A percentile compares a stretch with the other conserved stretches of the same genome.
Conservation (phyloP, 2,888 invertebrate genomes). For the Lamproptera curius region DNA sequence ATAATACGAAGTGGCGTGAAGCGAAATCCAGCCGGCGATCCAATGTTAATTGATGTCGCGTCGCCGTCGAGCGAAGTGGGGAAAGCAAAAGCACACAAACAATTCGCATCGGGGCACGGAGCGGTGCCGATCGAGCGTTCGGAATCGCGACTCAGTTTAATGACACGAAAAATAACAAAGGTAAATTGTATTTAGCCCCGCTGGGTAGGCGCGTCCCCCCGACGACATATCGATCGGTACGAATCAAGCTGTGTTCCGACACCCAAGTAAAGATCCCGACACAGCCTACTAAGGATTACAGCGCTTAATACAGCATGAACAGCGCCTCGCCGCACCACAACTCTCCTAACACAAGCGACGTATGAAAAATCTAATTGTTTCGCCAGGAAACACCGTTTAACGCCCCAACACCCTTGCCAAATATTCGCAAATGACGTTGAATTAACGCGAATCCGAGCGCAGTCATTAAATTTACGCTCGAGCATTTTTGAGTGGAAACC, state of each 20-base stretch:
- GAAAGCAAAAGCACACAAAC: conserved; percentile 77
- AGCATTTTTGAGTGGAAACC: conserved; percentile 63
- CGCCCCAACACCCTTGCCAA: conserved; percentile 50
- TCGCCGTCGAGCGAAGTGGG: conserved; percentile 65
- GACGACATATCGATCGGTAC: conserved; percentile 59
- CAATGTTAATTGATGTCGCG: conserved; percentile 77
- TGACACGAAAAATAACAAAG: conserved; percentile 79
- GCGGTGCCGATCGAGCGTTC: conserved; percentile 71
- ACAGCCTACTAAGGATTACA: conserved; percentile 58
- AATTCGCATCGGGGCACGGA: conserved; percentile 75
- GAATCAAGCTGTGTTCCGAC: conserved; percentile 52
- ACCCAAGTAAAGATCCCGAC: conserved; percentile 53
- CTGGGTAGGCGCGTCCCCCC: conserved; percentile 61
- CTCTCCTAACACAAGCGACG: conserved; percentile 56
- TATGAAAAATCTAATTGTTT: conserved; percentile 73
- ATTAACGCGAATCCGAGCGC: conserved; percentile 68
- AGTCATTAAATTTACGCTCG: conserved; percentile 72
- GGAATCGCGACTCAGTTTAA: conserved; percentile 77
- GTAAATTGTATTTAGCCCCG: conserved; percentile 76
- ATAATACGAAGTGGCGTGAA: conserved; percentile 57
- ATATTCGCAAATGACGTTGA: conserved; percentile 54
- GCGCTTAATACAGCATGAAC: conserved; percentile 43
- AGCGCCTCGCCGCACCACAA: conserved; percentile 41
- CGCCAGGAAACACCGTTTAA: conserved; percentile 62
- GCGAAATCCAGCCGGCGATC: conserved; percentile 67